Conservation (phyloP, 1,140 invertebrate species). For the Drosophila ercepeae region DNA sequence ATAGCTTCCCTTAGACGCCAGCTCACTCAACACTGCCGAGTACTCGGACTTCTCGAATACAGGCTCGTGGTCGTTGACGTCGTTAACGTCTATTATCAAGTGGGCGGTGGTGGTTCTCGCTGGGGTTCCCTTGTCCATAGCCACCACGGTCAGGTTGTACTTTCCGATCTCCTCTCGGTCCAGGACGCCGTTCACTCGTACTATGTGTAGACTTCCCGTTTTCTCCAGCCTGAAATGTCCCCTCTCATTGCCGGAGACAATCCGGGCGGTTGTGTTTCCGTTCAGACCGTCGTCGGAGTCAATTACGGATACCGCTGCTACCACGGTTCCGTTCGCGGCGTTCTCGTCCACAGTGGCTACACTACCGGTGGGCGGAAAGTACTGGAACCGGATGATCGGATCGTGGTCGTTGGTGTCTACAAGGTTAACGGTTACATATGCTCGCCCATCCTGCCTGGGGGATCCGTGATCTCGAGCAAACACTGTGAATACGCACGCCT, state of each 20-base stretch:
- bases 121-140: conserved; percentile 94
- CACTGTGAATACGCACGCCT: conserved; percentile 96
- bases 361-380: conserved; percentile 92
- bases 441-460: conserved; percentile 94
- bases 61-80: conserved; percentile 97
- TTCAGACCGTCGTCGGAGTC: conserved; percentile 96
- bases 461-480: conserved; percentile 96
- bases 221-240: conserved; percentile 94
- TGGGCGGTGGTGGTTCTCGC: conserved; percentile 92
- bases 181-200: conserved; percentile 95
- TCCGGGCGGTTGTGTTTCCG: conserved; percentile 93
- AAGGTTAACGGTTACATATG: conserved; percentile 97
- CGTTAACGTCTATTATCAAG: conserved; percentile 96
- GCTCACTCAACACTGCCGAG: conserved; percentile 93
- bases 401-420: conserved; percentile 98
- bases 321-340: conserved; percentile 93
- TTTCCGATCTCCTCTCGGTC: conserved; percentile 96
- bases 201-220: conserved; percentile 93
- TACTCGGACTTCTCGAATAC: conserved; percentile 97
- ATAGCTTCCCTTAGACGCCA: conserved; percentile 93
- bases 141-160: conserved; percentile 96
- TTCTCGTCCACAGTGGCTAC: conserved; percentile 97
- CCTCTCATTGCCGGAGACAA: conserved; percentile 94
- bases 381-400: conserved; percentile 95
- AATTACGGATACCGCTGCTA: conserved; percentile 96